These are phyloP conservation scores for Xiphophorus maculatus DNA, from an alignment of 2,113 vertebrate species.

Conservation along the genomic window DNA sequence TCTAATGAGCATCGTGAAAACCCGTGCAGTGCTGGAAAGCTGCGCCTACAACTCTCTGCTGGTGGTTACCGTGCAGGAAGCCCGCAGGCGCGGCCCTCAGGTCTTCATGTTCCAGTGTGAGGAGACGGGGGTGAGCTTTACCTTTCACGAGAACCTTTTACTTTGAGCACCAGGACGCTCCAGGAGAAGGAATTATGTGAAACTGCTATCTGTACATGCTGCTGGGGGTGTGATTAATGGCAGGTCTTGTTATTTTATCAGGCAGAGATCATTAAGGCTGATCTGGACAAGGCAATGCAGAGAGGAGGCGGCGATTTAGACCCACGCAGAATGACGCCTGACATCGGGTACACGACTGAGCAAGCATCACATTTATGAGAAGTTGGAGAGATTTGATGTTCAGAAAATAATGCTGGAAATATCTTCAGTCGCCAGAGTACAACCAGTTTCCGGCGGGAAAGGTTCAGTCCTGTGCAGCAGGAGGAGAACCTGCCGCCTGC, in stretches of 20 bases:
- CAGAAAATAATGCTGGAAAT: constrained; percentile 67
- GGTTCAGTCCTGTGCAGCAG: constrained; percentile 11
- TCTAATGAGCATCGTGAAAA: constrained; percentile 75
- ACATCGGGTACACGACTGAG: constrained; percentile 64
- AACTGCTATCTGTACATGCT: neutral
- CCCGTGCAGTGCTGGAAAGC: constrained; percentile 73
- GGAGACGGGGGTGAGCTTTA: constrained; percentile 81
- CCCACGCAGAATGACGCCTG: constrained; percentile 25
- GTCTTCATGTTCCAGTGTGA: constrained; percentile 91
- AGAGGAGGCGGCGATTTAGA: constrained; percentile 55
- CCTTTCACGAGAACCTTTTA: neutral
- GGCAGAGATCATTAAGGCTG: constrained; percentile 81
- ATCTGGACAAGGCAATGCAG: constrained; percentile 78
- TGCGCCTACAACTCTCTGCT: constrained; percentile 85
- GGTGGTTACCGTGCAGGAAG: constrained; percentile 77
- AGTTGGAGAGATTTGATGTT: neutral
- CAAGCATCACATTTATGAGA: too few relatives aligned
- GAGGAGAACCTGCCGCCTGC: constrained; percentile 39
- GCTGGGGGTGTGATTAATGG: neutral
- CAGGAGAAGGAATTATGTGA: neutral
- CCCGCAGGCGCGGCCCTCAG: constrained; percentile 46
- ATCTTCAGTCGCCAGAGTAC: constrained; percentile 37
- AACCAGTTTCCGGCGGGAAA: constrained; percentile 37
- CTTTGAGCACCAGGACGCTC: neutral
- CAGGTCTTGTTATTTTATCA: constrained; percentile 50